phyloP scores from a whole-genome alignment of 2,113 vertebrate genomes.

The Sylvilagus bachmani region DNA sequence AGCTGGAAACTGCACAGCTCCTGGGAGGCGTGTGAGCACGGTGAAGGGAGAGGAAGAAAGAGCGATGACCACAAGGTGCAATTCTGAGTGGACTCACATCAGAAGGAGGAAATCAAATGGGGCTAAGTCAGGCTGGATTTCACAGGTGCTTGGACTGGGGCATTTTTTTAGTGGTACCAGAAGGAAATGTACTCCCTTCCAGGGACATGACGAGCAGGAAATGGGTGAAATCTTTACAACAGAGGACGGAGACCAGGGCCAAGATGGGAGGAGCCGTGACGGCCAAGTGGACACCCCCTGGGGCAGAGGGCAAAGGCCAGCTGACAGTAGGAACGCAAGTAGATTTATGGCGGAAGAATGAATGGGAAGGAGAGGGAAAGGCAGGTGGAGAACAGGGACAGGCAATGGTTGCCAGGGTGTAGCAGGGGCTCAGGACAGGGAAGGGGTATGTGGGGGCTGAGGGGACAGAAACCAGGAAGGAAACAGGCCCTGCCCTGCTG shows the following conservation, averaged over 20 bases:
- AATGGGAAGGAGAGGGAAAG: background rate
- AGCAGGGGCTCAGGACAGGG: background rate
- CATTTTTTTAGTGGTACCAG: background rate
- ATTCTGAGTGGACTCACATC: background rate
- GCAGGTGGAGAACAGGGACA: background rate
- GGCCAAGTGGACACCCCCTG: background rate
- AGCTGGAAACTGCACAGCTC: background rate
- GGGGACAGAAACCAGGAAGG: background rate
- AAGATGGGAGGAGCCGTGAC: background rate
- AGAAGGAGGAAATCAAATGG: background rate
- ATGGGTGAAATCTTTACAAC: background rate
- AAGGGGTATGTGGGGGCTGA: too few species aligned
- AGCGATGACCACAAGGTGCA: background rate
- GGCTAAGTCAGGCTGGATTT: background rate
- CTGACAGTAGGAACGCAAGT: background rate
- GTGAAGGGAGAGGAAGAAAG: background rate
- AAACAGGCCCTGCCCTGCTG: constrained; percentile 34
- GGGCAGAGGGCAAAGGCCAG: background rate
- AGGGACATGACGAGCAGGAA: background rate
- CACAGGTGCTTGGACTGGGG: background rate
- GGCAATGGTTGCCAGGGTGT: background rate
- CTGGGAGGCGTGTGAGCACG: background rate
- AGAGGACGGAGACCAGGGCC: background rate
- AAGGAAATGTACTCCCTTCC: background rate
- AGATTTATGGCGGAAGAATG: background rate